Conservation (phyloP, 2,113 vertebrate species). For the Cichladusa arquata region DNA sequence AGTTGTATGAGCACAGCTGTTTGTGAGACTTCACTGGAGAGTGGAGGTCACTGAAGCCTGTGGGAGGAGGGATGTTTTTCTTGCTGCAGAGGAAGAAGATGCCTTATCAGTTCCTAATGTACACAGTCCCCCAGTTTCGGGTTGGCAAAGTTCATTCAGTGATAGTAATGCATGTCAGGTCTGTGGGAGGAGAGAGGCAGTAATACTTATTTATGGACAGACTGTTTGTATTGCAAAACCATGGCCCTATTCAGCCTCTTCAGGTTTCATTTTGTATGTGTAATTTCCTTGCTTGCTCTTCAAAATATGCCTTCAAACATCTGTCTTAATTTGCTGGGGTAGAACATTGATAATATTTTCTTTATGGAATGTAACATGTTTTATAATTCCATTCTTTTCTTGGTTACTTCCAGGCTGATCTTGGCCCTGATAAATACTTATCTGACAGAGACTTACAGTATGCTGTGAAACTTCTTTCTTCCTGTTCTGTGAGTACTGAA, state of each 20-base stretch:
- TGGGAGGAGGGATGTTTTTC: background rate
- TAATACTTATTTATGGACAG: background rate
- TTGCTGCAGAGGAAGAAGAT: background rate
- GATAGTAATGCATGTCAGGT: background rate
- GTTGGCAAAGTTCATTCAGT: background rate
- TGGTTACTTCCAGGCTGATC: constrained; percentile 84
- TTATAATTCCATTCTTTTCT: background rate
- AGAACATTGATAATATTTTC: background rate
- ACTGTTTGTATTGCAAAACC: background rate
- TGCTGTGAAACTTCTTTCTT: constrained; percentile 88
- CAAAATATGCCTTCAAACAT: background rate
- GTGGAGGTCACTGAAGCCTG: background rate
- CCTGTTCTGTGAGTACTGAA: constrained; percentile 82
- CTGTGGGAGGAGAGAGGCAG: background rate
- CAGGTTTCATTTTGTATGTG: background rate
- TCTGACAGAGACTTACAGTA: constrained; percentile 96
- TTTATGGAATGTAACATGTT: background rate
- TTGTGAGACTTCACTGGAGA: background rate
- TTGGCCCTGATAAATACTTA: constrained; percentile 94
- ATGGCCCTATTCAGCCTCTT: background rate
- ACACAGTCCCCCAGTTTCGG: background rate
- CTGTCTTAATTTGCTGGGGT: background rate
- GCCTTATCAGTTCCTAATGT: background rate
- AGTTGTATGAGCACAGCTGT: background rate
- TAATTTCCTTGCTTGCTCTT: background rate